phyloP scores from a whole-genome alignment of 2,113 vertebrate genomes.

The Nematolebias whitei region DNA sequence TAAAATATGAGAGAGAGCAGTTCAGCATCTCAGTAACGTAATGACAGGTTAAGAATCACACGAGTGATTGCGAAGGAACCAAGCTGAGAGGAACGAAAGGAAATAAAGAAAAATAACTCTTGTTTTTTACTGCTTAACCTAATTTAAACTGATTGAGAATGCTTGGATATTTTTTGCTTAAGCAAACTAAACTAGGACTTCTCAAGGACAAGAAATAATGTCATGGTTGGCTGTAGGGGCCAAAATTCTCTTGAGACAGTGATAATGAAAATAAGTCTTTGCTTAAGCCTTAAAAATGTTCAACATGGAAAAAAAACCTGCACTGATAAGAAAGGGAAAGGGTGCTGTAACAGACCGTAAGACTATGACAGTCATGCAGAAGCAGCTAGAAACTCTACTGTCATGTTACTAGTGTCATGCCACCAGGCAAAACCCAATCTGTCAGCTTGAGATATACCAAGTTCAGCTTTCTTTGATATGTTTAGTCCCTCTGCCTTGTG shows the following conservation, averaged over 20 bases:
- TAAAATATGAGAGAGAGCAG: slow-evolving; percentile 31
- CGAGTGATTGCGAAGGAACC: not conserved
- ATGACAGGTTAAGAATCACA: no score
- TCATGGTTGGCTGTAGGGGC: slow-evolving; percentile 39
- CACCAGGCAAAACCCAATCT: slow-evolving; percentile 60
- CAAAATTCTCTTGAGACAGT: slow-evolving; percentile 43
- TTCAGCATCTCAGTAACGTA: slow-evolving; percentile 18
- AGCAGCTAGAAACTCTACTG: slow-evolving; percentile 33
- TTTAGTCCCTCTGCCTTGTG: slow-evolving; percentile 24
- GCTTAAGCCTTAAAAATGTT: slow-evolving; percentile 6
- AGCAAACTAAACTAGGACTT: slow-evolving; percentile 42
- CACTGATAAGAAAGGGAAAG: slow-evolving; percentile 11
- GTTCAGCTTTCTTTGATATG: slow-evolving; percentile 21
- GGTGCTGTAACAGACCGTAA: slow-evolving; percentile 9
- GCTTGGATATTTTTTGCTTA: not conserved
- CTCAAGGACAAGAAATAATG: slow-evolving; percentile 63
- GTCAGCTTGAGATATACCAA: slow-evolving; percentile 44
- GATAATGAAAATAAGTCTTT: slow-evolving; percentile 14
- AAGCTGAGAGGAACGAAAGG: not conserved
- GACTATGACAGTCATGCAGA: slow-evolving; percentile 22
- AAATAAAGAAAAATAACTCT: not conserved
- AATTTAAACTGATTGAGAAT: not conserved
- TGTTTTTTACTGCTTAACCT: not conserved
- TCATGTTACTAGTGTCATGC: slow-evolving; percentile 37
- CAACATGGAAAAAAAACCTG: not conserved